Evolutionary conservation across 2,113 vertebrate genomes (phyloP), one percentile per base, ranked within the genome.

Genomic region (Lathamus discolor): DNA sequence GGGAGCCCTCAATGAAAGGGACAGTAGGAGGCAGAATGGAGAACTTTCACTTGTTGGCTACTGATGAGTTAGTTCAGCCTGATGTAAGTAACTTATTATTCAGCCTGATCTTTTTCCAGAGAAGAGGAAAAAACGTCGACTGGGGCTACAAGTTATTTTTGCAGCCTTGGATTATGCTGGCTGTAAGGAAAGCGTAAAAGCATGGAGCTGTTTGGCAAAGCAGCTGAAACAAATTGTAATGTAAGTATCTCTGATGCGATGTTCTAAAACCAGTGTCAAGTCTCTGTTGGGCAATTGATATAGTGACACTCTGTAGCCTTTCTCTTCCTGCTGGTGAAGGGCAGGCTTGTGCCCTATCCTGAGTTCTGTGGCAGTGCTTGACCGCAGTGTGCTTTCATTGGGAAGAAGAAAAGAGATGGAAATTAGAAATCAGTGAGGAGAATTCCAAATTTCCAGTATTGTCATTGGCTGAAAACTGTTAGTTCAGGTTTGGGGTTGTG

Each of bases 141-240:
- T 98, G 69, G 98, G 98, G 11, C 90, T 99, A 14, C 91, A 90
- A 49, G 98, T 99, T 11, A 79, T 98, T 74, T 98, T 99, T 88
- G 97, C 98, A 54, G 97, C 97, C 70, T 97, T 99, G 72, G 99
- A 99, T 97, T 99, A 98, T 55, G 95, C 98, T 86, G 98, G 98
- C 63, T 99, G 99, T 98, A 99, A 98, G 72, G 97, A 95, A 89
- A 98, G 98, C 55, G 7, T 97, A 59, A 98, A 97, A 43, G 98
- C 97, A 3, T 99, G 99, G 99, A 98, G 88, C 22, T 93, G 92
- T 79, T 96, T 99, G 90, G 93, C 97, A 55, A 95, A 95, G 49
- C 95, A 98, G 27, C 43, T 99, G 75, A 95, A 97, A 81, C 95
- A 97, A 72, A 94, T 98, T 66, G 90, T 97, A 35, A 66, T 54